Evolutionary conservation across 2,888 invertebrate species (phyloP).

Genomic region (Drosophila ustulata): DNA sequence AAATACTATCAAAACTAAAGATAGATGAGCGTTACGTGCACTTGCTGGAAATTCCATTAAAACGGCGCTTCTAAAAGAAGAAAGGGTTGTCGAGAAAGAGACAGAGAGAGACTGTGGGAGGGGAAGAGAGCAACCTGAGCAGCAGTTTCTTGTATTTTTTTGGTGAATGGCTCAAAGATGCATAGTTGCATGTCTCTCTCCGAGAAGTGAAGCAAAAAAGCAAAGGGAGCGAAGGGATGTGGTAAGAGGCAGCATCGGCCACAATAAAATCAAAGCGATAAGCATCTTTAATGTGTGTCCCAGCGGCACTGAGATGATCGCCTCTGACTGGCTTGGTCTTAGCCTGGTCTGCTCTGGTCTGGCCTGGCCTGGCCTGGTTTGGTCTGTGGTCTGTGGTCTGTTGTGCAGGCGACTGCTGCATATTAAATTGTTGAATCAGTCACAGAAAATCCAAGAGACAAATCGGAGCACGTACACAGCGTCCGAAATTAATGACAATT

Average conservation of each 20-base stretch:
- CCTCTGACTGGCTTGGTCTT: constrained; percentile 13
- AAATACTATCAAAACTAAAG: constrained; percentile 75
- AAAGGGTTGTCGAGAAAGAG: constrained; percentile 37
- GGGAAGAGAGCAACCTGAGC: constrained; percentile 14
- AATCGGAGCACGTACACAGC: constrained; percentile 82
- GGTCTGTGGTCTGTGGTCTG: neutral
- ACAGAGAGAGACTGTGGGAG: neutral
- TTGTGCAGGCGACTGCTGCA: constrained; percentile 68
- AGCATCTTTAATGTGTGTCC: constrained; percentile 62
- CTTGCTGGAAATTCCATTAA: constrained; percentile 63
- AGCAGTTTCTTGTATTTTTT: constrained; percentile 9
- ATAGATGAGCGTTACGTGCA: constrained; percentile 74
- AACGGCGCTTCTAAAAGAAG: constrained; percentile 42
- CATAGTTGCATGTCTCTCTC: constrained; percentile 67
- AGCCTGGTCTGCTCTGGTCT: neutral
- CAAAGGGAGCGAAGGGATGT: constrained; percentile 11
- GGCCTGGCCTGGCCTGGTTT: too few relatives aligned
- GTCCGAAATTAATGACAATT: constrained; percentile 82
- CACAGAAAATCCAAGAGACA: constrained; percentile 66
- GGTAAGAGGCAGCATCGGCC: constrained; percentile 54
- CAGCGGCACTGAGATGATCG: constrained; percentile 58
- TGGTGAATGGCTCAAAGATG: constrained; percentile 60
- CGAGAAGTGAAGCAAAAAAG: constrained; percentile 11
- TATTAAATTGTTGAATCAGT: constrained; percentile 82
- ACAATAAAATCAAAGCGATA: constrained; percentile 73